Evolutionary conservation across 2,797 vertebrate genomes (phyloP), one percentile per base, ranked within the genome.

Genomic region (Molossus alvarezi): DNA sequence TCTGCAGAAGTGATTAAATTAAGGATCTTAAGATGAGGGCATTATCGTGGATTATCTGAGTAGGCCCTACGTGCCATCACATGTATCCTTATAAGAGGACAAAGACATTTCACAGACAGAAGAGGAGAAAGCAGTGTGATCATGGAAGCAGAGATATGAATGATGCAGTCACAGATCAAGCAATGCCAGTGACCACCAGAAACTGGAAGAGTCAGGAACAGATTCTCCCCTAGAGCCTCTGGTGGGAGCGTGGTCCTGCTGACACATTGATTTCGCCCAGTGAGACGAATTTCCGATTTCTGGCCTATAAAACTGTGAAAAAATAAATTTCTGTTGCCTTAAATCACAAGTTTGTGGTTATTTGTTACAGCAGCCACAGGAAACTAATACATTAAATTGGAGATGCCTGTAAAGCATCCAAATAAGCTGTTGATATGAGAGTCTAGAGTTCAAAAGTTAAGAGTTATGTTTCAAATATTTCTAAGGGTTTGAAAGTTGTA

Each of bases 391-490:
- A n/a, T 88, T 45, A 88, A 58, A 73, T 88, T 13, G 81, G 65
- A 96, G 20, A 55, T 64, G 51, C 67, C 80, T 91, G 2, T 45
- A 89, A 91, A 95, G 10, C 51, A 91, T 25, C 29, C 51, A 92
- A 86, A 85, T 33, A 88, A 69, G 17, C 20, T 90, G 4, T 33
- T 85, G 48, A 55, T 57, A 2, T 23, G 64, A 45, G 13, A 84
- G 15, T 84, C 76, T 84, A 21, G 45, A 90, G 58, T 85, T 65
- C 60, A n/a, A 62, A 87, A 85, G 57, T 23, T 21, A 51, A 51
- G 15, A 84, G 73, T 45, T 95, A 87, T 5, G 14, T 87, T 81
- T 95, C n/a, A 79, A 92, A 55, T 29, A 83, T n/a, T 80, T 79
- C 75, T 57, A 83, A 94, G 20, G 29, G 27, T 57, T 45, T 33